These are phyloP conservation scores for Cryptosula pallasiana DNA, from an alignment of 2,888 invertebrate genomes.

Conservation along the genomic window DNA sequence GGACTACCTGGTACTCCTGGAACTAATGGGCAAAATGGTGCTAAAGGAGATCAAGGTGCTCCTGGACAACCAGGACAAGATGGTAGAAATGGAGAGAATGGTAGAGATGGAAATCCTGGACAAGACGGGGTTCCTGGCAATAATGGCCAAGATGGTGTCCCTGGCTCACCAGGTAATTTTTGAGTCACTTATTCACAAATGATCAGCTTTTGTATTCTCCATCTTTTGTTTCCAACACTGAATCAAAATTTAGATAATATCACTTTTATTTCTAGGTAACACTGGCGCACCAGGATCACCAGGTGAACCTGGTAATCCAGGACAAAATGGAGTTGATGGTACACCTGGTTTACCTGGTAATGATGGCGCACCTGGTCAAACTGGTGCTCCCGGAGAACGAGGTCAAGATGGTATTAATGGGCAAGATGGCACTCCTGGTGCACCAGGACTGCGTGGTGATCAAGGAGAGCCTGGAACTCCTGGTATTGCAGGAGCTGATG, in stretches of 20 bases:
- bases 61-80: conserved; percentile 28
- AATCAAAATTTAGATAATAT: no score
- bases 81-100: conserved; percentile 28
- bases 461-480: conserved; percentile 27
- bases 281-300: conserved; percentile 10
- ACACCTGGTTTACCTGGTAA: conserved; percentile 27
- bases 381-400: conserved; percentile 28
- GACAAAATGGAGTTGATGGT: conserved; percentile 26
- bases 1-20: conserved; percentile 25
- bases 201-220: no score
- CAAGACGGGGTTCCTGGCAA: conserved; percentile 27
- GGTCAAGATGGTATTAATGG: conserved; percentile 29
- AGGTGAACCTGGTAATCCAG: conserved; percentile 25
- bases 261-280: conserved; percentile 24
- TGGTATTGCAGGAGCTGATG: conserved; percentile 26
- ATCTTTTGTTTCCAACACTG: no score
- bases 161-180: conserved; percentile 4
- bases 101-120: conserved; percentile 30
- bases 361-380: conserved; percentile 27
- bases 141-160: background rate
- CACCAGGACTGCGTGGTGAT: conserved; percentile 28
- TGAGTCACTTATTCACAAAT: no score
- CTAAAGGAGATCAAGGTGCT: conserved; percentile 26
- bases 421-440: conserved; percentile 26
- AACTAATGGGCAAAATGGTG: conserved; percentile 13